Evolutionary conservation across 2,113 vertebrate species (phyloP).

Genomic region (Leuciscus idus): DNA sequence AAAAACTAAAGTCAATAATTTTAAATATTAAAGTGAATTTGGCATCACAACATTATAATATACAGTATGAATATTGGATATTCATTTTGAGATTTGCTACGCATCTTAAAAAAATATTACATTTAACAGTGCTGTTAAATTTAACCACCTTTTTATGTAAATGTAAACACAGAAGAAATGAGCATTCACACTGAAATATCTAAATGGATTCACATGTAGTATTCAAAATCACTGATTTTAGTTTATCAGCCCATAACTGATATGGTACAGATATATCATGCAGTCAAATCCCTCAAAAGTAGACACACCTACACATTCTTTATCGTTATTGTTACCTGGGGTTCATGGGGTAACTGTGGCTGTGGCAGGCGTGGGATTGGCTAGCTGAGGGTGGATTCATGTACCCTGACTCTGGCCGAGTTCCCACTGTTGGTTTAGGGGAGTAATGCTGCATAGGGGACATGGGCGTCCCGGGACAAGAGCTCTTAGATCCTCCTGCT

Average conservation of each 20-base stretch:
- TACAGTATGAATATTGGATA: too few relatives aligned
- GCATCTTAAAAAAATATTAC: too few relatives aligned
- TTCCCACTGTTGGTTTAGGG: conserved; percentile 75
- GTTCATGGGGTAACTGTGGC: conserved; percentile 83
- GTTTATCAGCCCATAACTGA: neutral
- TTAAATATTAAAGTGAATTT: too few relatives aligned
- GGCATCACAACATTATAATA: too few relatives aligned
- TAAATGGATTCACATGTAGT: neutral
- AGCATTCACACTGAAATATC: neutral
- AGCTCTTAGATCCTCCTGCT: conserved; percentile 79
- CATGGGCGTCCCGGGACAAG: conserved; percentile 81
- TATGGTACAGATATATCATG: neutral
- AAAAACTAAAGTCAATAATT: too few relatives aligned
- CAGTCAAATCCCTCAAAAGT: neutral
- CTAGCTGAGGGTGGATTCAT: conserved; percentile 79
- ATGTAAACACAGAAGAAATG: too few relatives aligned
- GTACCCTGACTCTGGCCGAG: conserved; percentile 83
- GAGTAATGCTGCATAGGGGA: conserved; percentile 85
- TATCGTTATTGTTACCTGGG: conserved; percentile 65
- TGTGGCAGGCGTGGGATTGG: conserved; percentile 80
- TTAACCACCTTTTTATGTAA: too few relatives aligned
- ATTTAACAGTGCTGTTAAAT: too few relatives aligned
- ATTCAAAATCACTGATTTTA: neutral
- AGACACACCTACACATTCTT: neutral
- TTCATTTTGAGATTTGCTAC: too few relatives aligned